Evolutionary conservation across 1,140 invertebrate species (phyloP), one percentile per base, ranked within the genome.

Genomic region (Saccostrea glomerata): DNA sequence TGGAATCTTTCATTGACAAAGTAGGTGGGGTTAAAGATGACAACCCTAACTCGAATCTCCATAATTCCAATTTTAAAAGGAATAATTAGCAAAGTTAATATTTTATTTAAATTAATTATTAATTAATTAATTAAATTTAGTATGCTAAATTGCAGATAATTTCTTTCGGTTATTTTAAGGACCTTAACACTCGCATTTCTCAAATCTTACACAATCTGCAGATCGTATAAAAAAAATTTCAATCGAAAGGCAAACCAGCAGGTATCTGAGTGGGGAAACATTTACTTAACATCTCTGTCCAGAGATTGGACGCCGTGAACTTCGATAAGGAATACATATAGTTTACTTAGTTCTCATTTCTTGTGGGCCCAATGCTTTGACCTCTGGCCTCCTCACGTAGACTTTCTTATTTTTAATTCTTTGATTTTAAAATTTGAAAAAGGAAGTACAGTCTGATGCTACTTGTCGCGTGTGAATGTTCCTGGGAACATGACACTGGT

Each of bases 251-350:
- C 47, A 7, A 47, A 47, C 47, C 58, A 17, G 6, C 58, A 63
- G 17, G 58, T 63, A 63, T 63, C 7, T 20, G 17, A 7, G n/a
- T 63, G n/a, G n/a, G 58, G 58, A 63, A 63, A 20, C n/a, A 36
- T 36, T 36, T 36, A 36, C 30, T 36, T 36, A 20, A 63, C 58
- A 17, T 63, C 15, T 7, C 13, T n/a, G 13, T 20, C 5, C n/a
- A 5, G 58, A 77, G 70, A 17, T 77, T 77, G 70, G 30, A 77
- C 70, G 70, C 25, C 30, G 13, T 77, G 70, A 77, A 25, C 70
- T 25, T 77, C 23, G 11, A 30, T 11, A 77, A 15, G 25, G 30
- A 36, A 36, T 36, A 36, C 30, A 36, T 36, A 4, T 17, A 36
- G 70, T 73, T 23, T 73, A 73, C 2, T 23, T 30, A 13, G 23